These are phyloP conservation scores for Microplitis mediator DNA, from an alignment of 1,140 invertebrate genomes.

Conservation along the genomic window DNA sequence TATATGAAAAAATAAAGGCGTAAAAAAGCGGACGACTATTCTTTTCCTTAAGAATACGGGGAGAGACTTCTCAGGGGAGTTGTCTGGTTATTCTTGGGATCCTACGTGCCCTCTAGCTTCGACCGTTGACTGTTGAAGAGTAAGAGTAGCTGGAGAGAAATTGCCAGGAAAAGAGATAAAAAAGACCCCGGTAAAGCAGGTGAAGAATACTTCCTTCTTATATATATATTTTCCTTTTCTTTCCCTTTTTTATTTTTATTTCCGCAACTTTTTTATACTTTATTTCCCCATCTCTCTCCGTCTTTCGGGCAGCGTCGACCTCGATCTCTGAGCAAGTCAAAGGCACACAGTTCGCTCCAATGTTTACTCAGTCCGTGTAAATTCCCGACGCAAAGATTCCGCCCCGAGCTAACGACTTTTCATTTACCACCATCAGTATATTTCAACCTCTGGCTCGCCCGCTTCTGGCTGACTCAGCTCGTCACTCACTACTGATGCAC, in stretches of 20 bases:
- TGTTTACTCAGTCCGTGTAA: constrained; percentile 8
- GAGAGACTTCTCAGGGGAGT: constrained; percentile 9
- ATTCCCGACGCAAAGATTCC: constrained; percentile 3
- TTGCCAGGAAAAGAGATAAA: no score
- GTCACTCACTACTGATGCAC: no score
- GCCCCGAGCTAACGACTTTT: neutral
- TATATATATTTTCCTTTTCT: neutral
- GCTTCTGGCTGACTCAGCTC: no score
- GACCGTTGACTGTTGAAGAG: constrained; percentile 2
- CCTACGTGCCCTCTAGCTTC: constrained; percentile 8
- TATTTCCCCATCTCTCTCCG: neutral
- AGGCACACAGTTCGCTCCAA: neutral
- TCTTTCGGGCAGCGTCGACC: neutral
- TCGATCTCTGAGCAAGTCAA: neutral
- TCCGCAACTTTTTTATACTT: no score
- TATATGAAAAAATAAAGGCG: neutral
- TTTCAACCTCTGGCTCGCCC: neutral
- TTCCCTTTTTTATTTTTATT: neutral
- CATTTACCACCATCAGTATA: neutral
- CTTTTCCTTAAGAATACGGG: constrained; percentile 1
- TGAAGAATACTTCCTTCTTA: neutral
- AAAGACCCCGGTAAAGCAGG: no score
- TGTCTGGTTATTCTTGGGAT: constrained; percentile 20
- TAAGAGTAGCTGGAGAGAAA: neutral
- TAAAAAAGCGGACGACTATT: constrained; percentile 5